These are phyloP conservation scores for Acrobasis consociella DNA, from an alignment of 2,888 invertebrate species.

Conservation along the genomic window DNA sequence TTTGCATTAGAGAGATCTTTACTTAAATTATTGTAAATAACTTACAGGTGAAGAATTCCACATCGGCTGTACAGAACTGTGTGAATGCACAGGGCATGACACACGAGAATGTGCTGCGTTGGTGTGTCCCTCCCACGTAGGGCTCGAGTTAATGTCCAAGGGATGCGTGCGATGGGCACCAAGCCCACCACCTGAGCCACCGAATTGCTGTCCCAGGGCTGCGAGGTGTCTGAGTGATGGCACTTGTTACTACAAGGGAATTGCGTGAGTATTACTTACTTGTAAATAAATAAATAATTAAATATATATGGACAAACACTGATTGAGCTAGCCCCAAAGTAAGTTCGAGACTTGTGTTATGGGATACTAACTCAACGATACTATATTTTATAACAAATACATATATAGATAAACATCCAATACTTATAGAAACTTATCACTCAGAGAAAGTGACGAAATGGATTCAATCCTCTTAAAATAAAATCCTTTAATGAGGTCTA, in stretches of 20 bases:
- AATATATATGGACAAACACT: no score
- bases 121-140: constrained; percentile 92
- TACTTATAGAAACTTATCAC: neutral
- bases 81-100: constrained; percentile 87
- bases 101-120: constrained; percentile 89
- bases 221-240: constrained; percentile 91
- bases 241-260: constrained; percentile 89
- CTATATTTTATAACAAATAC: no score
- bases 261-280: constrained; percentile 62
- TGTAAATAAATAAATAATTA: no score
- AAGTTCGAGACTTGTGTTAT: no score
- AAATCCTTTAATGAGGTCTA: no score
- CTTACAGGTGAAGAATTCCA: constrained; percentile 87
- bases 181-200: constrained; percentile 88
- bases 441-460: no score
- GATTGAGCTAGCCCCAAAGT: no score
- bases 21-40: neutral
- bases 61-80: constrained; percentile 91
- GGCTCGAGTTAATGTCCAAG: constrained; percentile 92
- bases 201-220: constrained; percentile 91
- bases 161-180: constrained; percentile 94
- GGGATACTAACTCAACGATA: no score
- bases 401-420: no score
- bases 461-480: no score
- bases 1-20: no score